Evolutionary conservation across 2,113 vertebrate genomes (phyloP), one percentile per base, ranked within the genome.

Genomic region (Macrotus californicus): DNA sequence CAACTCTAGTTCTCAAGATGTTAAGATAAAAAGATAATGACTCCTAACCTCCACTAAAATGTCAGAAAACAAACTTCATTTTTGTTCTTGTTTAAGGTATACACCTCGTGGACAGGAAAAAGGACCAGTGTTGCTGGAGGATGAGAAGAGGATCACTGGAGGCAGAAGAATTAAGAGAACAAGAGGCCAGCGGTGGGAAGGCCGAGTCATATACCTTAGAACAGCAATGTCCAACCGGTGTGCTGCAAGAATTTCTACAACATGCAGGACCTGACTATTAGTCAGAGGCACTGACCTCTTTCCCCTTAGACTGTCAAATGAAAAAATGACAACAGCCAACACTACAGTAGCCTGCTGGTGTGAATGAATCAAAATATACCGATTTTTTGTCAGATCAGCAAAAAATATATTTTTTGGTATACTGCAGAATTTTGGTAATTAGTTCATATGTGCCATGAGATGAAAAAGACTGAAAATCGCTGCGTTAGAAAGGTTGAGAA

Each of bases 111-210:
- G 31, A 50, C 12, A 7, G 18, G 13, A 31, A 66, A 64, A 39
- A 43, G 24, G 22, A 18, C 50, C 18, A 91, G 64, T n/a, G 9
- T 19, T 61, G 34, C 36, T 39, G 41, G 24, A 50, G 70, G 31
- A 7, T 1, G 6, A 12, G 79, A 75, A 54, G 31, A 39, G 13
- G 31, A 39, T 4, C 10, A 6, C 11, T 29, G 50, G n/a, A 29
- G 36, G 11, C 9, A 24, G 5, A 39, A 24, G 31, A 52, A 29
- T 5, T 5, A 26, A 26, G 39, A 48, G 21, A 66, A 50, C 0
- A 0, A n/a, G 1, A 13, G 34, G 34, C 1, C 3, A 7, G 69
- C 14, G 18, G 10, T 2, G 11, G 48, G 18, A 50, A 10, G 29
- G n/a, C 54, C 4, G 0, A 36, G 9, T 52, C n/a, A n/a, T 3